Evolutionary conservation across 2,797 vertebrate genomes (phyloP), one percentile per base, ranked within the genome.

Genomic region (Lutjanus argentimaculatus): DNA sequence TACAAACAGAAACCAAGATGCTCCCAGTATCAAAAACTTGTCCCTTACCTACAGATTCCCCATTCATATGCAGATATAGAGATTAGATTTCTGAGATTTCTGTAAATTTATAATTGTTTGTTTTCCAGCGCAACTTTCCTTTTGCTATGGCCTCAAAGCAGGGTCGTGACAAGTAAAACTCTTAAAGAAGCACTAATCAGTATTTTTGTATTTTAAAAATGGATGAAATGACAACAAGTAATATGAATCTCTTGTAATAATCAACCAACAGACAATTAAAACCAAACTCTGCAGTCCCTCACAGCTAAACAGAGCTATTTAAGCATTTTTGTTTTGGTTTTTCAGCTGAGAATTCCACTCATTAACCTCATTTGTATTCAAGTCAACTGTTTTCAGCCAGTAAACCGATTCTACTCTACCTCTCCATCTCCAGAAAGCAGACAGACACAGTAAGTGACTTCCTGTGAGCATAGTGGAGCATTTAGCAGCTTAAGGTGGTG

Each of bases 171-270:
- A 36, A 36, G 15, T 36, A 11, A 13, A 51, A 22, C 25, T 22
- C 17, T 57, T 61, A 62, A 73, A 57, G 55, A 15, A 49, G 42
- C 30, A 22, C 36, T 14, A 21, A 49, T 72, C 56, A 64, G 46
- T 48, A 7, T 67, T 43, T 72, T 22, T 59, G 6, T 15, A 64
- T 62, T 30, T 25, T 25, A 67, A 16, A 56, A 25, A 36, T 11
- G 40, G 11, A 67, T 67, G 15, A 68, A 14, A 53, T 61, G 21
- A 30, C 16, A 10, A 25, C 3, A 0, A 15, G 15, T 10, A 46
- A 42, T 56, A 48, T 56, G 6, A 67, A 3, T 36, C 5, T 36
- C 30, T 36, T 36, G 30, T 36, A 36, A 36, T 36, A 36, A 36
- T 36, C 30, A 36, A 36, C 30, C 30, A 25, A 69, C 66, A 21